A percentile compares a stretch with the other conserved stretches of the same genome.
Evolutionary conservation across 2,888 invertebrate genomes (phyloP).

Genomic region (Melangyna quadrimaculata): DNA sequence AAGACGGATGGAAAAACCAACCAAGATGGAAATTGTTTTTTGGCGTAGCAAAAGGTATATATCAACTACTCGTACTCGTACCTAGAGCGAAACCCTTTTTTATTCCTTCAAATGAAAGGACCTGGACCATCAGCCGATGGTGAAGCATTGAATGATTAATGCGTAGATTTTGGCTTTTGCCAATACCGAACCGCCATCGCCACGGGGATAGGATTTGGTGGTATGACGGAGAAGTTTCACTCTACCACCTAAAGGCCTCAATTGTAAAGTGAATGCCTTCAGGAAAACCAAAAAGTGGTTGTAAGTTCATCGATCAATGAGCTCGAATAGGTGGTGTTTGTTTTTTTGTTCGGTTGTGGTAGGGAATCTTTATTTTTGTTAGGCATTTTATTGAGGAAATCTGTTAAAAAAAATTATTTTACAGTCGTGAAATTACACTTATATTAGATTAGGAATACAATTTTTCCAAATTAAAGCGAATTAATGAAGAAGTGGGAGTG

Average conservation of each 20-base stretch:
- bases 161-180: conserved; percentile 16
- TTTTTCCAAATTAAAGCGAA: background rate
- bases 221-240: background rate
- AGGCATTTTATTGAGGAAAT: background rate
- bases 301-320: conserved; percentile 56
- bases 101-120: conserved; percentile 22
- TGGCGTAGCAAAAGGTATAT: conserved; percentile 2
- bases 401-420: too few relatives aligned
- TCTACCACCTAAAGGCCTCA: background rate
- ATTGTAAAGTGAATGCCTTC: conserved; percentile 12
- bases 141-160: conserved; percentile 60
- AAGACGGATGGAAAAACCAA: conserved; percentile 18
- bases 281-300: conserved; percentile 49
- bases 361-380: background rate
- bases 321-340: background rate
- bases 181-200: too few relatives aligned
- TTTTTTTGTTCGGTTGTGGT: conserved; percentile 4
- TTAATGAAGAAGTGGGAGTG: background rate
- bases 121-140: conserved; percentile 44
- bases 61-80: too few relatives aligned
- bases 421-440: background rate
- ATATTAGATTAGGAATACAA: background rate
- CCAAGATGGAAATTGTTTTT: conserved; percentile 1
- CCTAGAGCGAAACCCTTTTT: conserved; percentile 2
- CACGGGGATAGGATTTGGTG: background rate